These are phyloP conservation scores for Oceanodroma tethys DNA, from an alignment of 2,113 vertebrate species.

Conservation along the genomic window DNA sequence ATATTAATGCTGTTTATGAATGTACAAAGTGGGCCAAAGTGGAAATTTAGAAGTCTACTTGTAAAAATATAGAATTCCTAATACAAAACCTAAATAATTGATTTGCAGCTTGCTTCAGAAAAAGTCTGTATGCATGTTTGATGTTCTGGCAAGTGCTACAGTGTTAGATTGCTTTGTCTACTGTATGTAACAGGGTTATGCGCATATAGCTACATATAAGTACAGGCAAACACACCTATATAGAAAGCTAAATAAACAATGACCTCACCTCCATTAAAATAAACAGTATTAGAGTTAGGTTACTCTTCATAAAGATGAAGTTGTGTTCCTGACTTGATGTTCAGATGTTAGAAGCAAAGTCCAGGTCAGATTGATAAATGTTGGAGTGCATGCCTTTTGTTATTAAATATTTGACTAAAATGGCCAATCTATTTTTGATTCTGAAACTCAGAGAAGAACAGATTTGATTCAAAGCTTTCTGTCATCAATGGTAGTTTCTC, in stretches of 20 bases:
- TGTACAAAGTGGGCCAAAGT: background rate
- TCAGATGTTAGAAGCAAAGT: background rate
- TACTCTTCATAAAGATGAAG: background rate
- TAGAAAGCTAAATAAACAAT: background rate
- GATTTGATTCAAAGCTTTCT: background rate
- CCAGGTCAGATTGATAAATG: background rate
- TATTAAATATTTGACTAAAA: background rate
- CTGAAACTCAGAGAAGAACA: background rate
- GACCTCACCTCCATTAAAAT: background rate
- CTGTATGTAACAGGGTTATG: background rate
- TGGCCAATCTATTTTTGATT: background rate
- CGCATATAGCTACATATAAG: background rate
- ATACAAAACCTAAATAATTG: background rate
- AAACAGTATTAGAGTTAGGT: background rate
- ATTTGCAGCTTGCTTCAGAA: background rate
- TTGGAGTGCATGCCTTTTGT: background rate
- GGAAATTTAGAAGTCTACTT: background rate
- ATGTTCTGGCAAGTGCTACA: background rate
- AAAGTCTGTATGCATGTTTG: background rate
- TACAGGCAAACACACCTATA: background rate
- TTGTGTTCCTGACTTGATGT: background rate
- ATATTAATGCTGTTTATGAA: background rate
- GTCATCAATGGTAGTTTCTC: background rate
- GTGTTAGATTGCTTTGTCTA: background rate
- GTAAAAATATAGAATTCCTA: background rate